phyloP scores from a whole-genome alignment of 2,888 invertebrate genomes.

The Xanthorhoe spadicearia region DNA sequence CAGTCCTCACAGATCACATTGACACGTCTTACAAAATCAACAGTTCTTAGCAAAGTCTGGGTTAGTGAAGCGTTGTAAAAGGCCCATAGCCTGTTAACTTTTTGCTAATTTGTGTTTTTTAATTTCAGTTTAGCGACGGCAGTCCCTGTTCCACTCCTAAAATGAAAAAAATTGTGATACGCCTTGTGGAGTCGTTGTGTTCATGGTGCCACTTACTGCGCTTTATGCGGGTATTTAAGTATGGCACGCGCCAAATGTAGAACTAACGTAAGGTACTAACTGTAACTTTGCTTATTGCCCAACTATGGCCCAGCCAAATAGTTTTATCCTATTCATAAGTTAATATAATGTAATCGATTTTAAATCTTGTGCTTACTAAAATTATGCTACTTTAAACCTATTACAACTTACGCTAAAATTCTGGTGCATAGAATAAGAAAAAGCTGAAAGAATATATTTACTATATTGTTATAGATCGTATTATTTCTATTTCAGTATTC shows the following conservation, averaged over 20 bases:
- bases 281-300: slow-evolving; percentile 27
- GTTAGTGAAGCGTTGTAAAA: too few species aligned
- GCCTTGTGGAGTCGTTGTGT: slow-evolving; percentile 31
- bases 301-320: slow-evolving; percentile 32
- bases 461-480: slow-evolving; percentile 50
- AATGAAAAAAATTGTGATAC: slow-evolving; percentile 46
- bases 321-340: slow-evolving; percentile 35
- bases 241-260: slow-evolving; percentile 35
- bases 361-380: slow-evolving; percentile 42
- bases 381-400: slow-evolving; percentile 41
- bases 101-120: not conserved
- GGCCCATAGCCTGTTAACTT: too few species aligned
- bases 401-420: slow-evolving; percentile 54
- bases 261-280: slow-evolving; percentile 22
- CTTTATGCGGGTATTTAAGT: slow-evolving; percentile 10
- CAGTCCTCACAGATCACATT: too few species aligned
- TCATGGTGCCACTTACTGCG: slow-evolving; percentile 28
- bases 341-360: slow-evolving; percentile 40
- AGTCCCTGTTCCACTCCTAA: slow-evolving; percentile 42
- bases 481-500: slow-evolving; percentile 45
- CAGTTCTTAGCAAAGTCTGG: too few species aligned
- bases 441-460: slow-evolving; percentile 56
- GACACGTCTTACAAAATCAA: too few species aligned
- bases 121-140: slow-evolving; percentile 50
- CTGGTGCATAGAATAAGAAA: slow-evolving; percentile 60